Percentiles rank a stretch among this genome's conserved stretches.
Evolutionary conservation across 2,113 vertebrate genomes (phyloP).

Genomic region (Andinoacara biseriatus): DNA sequence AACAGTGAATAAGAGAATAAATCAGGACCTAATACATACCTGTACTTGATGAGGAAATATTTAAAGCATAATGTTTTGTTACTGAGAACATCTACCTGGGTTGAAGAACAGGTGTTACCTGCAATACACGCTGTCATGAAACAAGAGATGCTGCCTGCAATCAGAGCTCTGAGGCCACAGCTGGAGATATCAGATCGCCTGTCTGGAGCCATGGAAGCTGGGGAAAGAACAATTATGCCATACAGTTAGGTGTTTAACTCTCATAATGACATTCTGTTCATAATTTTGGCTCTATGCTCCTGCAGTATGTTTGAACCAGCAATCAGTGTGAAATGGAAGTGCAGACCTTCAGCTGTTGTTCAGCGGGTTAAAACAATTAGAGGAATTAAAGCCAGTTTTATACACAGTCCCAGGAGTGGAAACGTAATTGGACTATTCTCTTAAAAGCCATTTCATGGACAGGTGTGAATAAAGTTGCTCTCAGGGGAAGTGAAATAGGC

Average conservation of each 20-base stretch:
- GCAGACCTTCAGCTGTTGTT: constrained; percentile 7
- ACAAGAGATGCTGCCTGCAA: constrained; percentile 83
- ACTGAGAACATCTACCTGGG: neutral
- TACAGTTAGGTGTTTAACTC: constrained; percentile 11
- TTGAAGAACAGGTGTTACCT: constrained; percentile 74
- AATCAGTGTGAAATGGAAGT: neutral
- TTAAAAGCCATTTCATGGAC: neutral
- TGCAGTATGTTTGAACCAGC: neutral
- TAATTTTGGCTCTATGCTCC: neutral
- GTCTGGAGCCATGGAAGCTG: constrained; percentile 84
- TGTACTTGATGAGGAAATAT: neutral
- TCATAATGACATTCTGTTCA: neutral
- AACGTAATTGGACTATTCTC: neutral
- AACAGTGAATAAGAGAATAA: neutral
- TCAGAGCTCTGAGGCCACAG: constrained; percentile 83
- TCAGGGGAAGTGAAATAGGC: neutral
- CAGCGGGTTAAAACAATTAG: neutral
- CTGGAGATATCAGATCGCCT: constrained; percentile 82
- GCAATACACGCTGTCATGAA: constrained; percentile 91
- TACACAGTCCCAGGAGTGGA: neutral
- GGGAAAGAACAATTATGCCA: neutral
- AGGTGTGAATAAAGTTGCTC: neutral
- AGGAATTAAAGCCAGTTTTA: neutral
- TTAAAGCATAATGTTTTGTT: neutral
- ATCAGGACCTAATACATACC: neutral